A percentile compares a stretch with the other conserved stretches of the same genome.
phyloP scores from a whole-genome alignment of 2,797 vertebrate genomes.

The Gorsachius magnificus region DNA sequence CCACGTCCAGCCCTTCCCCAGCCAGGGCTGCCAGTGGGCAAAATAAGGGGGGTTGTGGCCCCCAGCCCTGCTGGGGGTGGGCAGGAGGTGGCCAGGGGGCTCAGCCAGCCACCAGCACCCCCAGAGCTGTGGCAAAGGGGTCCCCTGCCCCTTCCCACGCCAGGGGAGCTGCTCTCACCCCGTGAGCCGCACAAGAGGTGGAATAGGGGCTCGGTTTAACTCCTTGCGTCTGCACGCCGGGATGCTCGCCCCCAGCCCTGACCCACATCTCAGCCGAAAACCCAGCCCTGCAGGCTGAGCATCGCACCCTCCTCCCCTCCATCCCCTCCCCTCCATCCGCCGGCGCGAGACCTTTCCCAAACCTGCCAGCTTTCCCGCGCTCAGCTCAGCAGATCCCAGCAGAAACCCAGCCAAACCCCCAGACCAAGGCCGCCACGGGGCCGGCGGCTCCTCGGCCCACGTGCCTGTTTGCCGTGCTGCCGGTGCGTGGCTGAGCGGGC shows the following conservation, averaged over 20 bases:
- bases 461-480: background rate
- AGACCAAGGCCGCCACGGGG: rapidly evolving
- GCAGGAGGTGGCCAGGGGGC: too few species aligned
- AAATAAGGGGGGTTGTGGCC: background rate
- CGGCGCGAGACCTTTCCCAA: rapidly evolving
- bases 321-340: background rate
- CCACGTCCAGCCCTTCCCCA: background rate
- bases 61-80: background rate
- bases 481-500: background rate
- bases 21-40: background rate
- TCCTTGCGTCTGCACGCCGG: rapidly evolving
- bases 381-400: background rate
- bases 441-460: rapidly evolving
- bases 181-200: background rate
- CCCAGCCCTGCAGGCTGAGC: rapidly evolving
- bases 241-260: rapidly evolving
- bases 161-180: background rate
- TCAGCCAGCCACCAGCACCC: background rate
- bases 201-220: rapidly evolving
- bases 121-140: rapidly evolving
- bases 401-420: background rate
- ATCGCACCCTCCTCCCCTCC: background rate
- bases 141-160: background rate
- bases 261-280: rapidly evolving
- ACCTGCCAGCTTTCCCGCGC: rapidly evolving